Base-by-base conservation (phyloP, 1,140 invertebrate genomes). In the Reticulitermes speratus region DNA sequence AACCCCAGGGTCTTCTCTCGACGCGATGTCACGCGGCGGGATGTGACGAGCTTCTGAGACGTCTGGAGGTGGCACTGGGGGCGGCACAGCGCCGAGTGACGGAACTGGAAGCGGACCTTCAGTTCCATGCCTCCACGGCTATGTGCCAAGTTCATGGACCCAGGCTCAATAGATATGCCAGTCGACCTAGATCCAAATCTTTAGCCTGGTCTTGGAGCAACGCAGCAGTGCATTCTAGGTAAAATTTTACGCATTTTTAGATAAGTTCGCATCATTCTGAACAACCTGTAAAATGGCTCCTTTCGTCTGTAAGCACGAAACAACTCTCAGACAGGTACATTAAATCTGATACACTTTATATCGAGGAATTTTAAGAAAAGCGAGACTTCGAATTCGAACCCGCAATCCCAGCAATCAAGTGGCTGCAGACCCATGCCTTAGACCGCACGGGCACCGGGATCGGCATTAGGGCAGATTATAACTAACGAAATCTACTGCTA, bases 51-150 rank as follows among this genome's bases (percentile, higher is more conserved):
- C 82, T 65, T 21, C 55, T 86, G 32, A 30, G 45, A 55, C 82
- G 65, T 19, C 23, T 86, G 32, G 86, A 86, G 82, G 83, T 7
- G 48, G 82, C 86, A 11, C 65, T 86, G 86, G 86, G 81, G 30
- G 48, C 32, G 55, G 86, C 86, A 16, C 86, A 86, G n/a, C 45
- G 83, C 25, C 82, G 52, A 12, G 52, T 86, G 44, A 45, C 82
- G 14, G 45, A 86, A 19, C 75, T 86, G 0, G 86, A 86, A 45
- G 86, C 52, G 82, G 86, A 86, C 44, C 38, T 86, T 7, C 82
- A 69, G 25, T 45, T 52, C 5, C 65, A 84, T 38, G 82, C 81
- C 23, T n/a, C 48, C 16, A 25, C 59, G 14, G 48, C 48, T 25
- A 59, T 84, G 84, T 85, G 85, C 48, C 52, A 59, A 59, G 52